Evolutionary conservation across 2,888 invertebrate species (phyloP), one percentile per base, ranked within the genome.

Genomic region (Rotaria magnacalcarata): DNA sequence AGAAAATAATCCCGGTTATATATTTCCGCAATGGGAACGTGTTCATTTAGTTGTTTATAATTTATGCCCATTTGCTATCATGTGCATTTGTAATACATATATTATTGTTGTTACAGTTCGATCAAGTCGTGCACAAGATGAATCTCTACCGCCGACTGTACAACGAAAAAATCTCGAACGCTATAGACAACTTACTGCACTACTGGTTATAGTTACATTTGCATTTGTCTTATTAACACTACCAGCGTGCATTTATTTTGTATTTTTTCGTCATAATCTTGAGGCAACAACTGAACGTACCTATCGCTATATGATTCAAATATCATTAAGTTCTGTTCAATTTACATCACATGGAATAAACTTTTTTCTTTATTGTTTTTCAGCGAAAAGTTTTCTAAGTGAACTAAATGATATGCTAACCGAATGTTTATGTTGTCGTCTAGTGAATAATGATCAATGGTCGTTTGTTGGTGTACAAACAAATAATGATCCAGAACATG

Each of bases 281-380:
- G 67, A 67, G 34, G 14, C 34, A 16, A 43, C 47, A 47, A 47
- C 43, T n/a, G 47, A 43, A 80, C 85, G 85, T 47, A 74, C 85
- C 1, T 80, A 85, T 54, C 56, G 86, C 11, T 54, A 85, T 60
- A 47, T 86, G 58, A 50, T 86, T 10, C 85, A 86, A 56, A 58
- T 86, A 50, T 34, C 85, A n/a, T 47, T 85, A 19, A 85, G 80
- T 60, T 85, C 75, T 84, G 52, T 86, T 41, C 84, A 85, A 56
- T 85, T 85, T 84, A 86, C 86, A 27, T 85, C 85, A 34, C 86
- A 86, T 58, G 86, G 85, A 24, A 86, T 86, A 14, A 86, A 86
- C 52, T 86, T 86, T 85, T 85, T 86, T 86, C 60, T 86, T 24
- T 86, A 86, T 41, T 84, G 85, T 58, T 86, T 86, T 85, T 85